Percentiles rank a stretch among this genome's conserved stretches.
Evolutionary conservation across 2,888 invertebrate species (phyloP).

Genomic region (Laspeyria flexula): DNA sequence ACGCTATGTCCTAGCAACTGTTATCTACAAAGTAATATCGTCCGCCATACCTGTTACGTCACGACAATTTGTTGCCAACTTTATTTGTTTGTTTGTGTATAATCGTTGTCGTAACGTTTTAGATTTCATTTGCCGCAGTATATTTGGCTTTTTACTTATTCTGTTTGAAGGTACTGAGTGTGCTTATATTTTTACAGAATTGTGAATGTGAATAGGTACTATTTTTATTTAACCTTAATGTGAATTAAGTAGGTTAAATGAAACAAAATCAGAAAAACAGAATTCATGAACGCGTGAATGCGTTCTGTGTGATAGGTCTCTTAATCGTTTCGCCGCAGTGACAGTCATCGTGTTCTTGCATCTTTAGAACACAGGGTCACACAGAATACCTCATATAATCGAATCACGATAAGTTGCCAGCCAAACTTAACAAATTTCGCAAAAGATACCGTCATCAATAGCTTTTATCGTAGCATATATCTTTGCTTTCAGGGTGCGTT

Average conservation of each 20-base stretch:
- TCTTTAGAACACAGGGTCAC: too few species aligned
- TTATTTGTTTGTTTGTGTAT: conserved; percentile 20
- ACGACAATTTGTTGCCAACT: conserved; percentile 5
- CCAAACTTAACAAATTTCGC: not conserved
- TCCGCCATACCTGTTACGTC: conserved; percentile 14
- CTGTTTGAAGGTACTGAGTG: not conserved
- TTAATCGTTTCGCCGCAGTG: too few species aligned
- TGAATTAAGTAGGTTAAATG: too few species aligned
- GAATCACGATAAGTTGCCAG: not conserved
- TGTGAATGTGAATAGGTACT: too few species aligned
- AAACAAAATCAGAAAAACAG: too few species aligned
- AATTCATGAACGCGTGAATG: too few species aligned
- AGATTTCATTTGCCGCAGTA: not conserved
- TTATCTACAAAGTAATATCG: not conserved
- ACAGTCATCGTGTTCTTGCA: too few species aligned
- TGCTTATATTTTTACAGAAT: not conserved
- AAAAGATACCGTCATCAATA: not conserved
- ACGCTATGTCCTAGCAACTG: too few species aligned
- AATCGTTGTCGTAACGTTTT: not conserved
- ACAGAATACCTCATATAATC: too few species aligned
- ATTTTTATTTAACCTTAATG: too few species aligned
- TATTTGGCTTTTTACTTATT: not conserved
- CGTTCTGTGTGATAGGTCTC: too few species aligned
- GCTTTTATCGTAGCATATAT: not conserved
- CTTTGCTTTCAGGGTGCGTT: not conserved